Evolutionary conservation across 2,113 vertebrate species (phyloP), one percentile per base, ranked within the genome.

Genomic region (Excalfactoria chinensis): DNA sequence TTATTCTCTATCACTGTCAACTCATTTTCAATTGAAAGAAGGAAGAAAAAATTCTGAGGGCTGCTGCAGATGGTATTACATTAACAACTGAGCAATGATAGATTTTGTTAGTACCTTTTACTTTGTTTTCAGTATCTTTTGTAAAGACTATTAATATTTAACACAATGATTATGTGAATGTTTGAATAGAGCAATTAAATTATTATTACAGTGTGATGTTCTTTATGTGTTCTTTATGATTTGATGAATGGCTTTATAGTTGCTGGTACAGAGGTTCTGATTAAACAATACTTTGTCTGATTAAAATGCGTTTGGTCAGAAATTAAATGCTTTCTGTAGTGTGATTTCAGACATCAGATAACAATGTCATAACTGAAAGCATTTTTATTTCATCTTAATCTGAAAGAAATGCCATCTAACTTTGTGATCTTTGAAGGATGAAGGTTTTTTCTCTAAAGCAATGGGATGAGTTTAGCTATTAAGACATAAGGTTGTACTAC

Each of bases 211-310:
- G 11, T 92, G 69, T 92, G 69, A 20, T 90, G 58, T 78, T 84
- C 44, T 81, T 88, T 90, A 62, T 18, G 10, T 90, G 58, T 78
- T 84, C 44, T 81, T 88, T 90, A 62, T 18, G 10, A 78, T 93
- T 94, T 93, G 86, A 71, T 84, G 15, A 20, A 53, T 81, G 23
- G 26, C 32, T 63, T 78, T 84, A 5, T 62, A 44, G 26, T 13
- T 77, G 41, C 48, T 62, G 30, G 60, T 89, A 32, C 6, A 60
- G 43, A 74, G 83, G 75, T 60, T 90, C 51, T 86, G 70, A 72
- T 72, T 81, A 71, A 34, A 72, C 55, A 75, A 5, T 75, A 53
- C 3, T 6, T 77, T 84, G 21, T 86, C 49, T 2, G 0, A 91
- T 79, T 90, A 73, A 92, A 93, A 86, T 77, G 72, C 18, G 10